Conservation (phyloP, 1,140 invertebrate genomes). For the Charaxes varanes region DNA sequence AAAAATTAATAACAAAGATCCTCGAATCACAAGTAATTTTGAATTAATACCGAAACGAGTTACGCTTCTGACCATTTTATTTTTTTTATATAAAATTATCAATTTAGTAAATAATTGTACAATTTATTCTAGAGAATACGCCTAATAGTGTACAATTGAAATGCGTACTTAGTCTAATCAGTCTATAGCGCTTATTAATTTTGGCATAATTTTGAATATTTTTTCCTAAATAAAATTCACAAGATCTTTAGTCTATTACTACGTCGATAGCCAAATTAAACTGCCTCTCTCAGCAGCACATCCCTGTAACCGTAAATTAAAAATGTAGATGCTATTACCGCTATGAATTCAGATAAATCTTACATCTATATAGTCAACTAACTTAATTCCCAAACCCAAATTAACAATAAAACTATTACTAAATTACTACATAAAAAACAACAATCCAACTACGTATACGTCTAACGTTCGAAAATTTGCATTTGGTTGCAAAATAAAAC, state of each 20-base stretch:
- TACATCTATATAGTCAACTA: slow-evolving; percentile 66
- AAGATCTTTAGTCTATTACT: slow-evolving; percentile 35
- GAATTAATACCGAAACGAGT: slow-evolving; percentile 48
- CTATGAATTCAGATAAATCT: slow-evolving; percentile 71
- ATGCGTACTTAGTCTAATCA: slow-evolving; percentile 71
- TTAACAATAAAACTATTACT: slow-evolving; percentile 69
- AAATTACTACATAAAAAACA: slow-evolving; percentile 68
- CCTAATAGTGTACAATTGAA: slow-evolving; percentile 72
- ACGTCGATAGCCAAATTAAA: slow-evolving; percentile 40
- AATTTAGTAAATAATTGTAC: slow-evolving; percentile 71
- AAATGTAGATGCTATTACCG: slow-evolving; percentile 60
- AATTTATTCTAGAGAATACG: slow-evolving; percentile 69
- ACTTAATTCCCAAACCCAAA: slow-evolving; percentile 71
- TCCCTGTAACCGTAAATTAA: slow-evolving; percentile 70
- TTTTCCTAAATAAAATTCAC: slow-evolving; percentile 49
- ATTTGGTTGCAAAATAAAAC: slow-evolving; percentile 67
- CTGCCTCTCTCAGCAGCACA: slow-evolving; percentile 61
- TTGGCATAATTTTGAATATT: slow-evolving; percentile 53
- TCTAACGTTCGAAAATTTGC: slow-evolving; percentile 46
- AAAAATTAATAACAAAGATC: slow-evolving; percentile 52
- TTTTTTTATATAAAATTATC: slow-evolving; percentile 60
- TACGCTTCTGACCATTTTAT: slow-evolving; percentile 52
- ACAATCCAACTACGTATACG: slow-evolving; percentile 67
- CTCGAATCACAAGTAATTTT: slow-evolving; percentile 57
- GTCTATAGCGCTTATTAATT: slow-evolving; percentile 73